Evolutionary conservation across 2,888 invertebrate genomes (phyloP).

Genomic region (Platycnemis pennipes): DNA sequence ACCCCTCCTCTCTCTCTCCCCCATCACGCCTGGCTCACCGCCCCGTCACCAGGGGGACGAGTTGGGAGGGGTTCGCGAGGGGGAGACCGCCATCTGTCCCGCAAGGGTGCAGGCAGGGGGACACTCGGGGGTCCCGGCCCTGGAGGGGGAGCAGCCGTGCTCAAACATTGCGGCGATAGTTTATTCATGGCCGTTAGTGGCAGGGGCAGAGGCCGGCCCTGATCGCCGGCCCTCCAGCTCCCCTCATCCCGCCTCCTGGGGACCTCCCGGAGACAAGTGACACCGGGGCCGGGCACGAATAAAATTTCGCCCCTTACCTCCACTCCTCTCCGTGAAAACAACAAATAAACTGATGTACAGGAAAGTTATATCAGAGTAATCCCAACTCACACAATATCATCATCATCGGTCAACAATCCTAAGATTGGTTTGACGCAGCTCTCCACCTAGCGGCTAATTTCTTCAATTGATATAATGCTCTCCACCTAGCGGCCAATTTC

Average conservation of each 20-base stretch:
- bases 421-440: too few species aligned
- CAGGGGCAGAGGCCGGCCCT: not conserved
- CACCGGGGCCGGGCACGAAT: not conserved
- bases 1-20: not conserved
- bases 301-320: not conserved
- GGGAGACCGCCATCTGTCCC: constrained; percentile 48
- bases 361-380: too few species aligned
- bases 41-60: not conserved
- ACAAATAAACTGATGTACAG: too few species aligned
- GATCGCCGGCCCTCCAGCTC: not conserved
- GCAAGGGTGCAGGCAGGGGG: not conserved
- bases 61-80: not conserved
- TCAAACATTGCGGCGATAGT: constrained; percentile 57
- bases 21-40: constrained; percentile 1
- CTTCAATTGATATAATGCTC: too few species aligned
- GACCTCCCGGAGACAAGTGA: not conserved
- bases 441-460: too few species aligned
- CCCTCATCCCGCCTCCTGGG: not conserved
- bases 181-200: constrained; percentile 67
- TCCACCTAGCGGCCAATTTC: too few species aligned
- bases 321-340: too few species aligned
- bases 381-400: too few species aligned
- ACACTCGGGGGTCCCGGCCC: not conserved
- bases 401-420: too few species aligned
- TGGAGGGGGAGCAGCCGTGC: constrained; percentile 23